phyloP scores from a whole-genome alignment of 2,888 invertebrate species.

The Pelosia muscerda region DNA sequence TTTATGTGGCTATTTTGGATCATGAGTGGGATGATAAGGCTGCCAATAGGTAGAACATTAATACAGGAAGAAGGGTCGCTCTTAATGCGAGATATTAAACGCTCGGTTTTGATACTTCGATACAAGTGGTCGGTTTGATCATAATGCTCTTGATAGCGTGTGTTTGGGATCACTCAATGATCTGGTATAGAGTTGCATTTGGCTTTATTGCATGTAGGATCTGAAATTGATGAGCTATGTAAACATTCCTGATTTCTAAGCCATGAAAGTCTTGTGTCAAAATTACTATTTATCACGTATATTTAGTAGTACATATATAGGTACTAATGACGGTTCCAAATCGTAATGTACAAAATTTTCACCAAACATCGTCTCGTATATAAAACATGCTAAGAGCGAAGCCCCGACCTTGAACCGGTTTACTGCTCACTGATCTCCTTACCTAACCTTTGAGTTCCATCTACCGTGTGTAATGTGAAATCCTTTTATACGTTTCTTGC shows the following conservation, averaged over 20 bases:
- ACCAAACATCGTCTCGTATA: constrained; percentile 38
- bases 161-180: constrained; percentile 23
- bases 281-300: background rate
- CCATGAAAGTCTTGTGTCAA: background rate
- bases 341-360: constrained; percentile 10
- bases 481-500: constrained; percentile 47
- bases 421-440: constrained; percentile 48
- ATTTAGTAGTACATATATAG: background rate
- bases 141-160: constrained; percentile 31
- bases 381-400: constrained; percentile 35
- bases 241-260: background rate
- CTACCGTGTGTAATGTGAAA: constrained; percentile 52
- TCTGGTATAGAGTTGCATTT: constrained; percentile 10
- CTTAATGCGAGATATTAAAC: constrained; percentile 53
- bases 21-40: constrained; percentile 76
- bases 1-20: constrained; percentile 71
- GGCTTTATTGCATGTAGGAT: background rate
- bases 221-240: background rate
- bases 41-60: constrained; percentile 69
- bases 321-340: background rate
- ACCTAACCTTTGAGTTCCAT: constrained; percentile 51
- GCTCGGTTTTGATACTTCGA: constrained; percentile 35
- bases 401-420: constrained; percentile 47
- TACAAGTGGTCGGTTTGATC: constrained; percentile 45
- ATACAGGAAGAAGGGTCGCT: constrained; percentile 52